Evolutionary conservation across 1,140 invertebrate species (phyloP).

Genomic region (Triops cancriformis): DNA sequence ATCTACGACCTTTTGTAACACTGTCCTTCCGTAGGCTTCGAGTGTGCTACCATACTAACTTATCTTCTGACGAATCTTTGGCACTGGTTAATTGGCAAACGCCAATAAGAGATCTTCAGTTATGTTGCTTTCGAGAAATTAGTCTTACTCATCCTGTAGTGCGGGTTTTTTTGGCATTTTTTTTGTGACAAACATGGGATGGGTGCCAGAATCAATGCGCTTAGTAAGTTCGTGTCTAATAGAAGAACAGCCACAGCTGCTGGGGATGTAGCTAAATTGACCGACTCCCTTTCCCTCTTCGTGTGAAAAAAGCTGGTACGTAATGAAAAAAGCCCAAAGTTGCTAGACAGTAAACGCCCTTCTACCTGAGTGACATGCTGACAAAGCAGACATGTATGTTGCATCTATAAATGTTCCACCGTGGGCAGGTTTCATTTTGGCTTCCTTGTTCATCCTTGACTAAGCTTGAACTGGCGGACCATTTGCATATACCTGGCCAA

Average conservation of each 20-base stretch:
- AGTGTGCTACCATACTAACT: no score
- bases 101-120: no score
- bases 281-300: neutral
- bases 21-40: no score
- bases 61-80: no score
- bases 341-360: slow-evolving; percentile 9
- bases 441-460: neutral
- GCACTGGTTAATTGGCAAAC: no score
- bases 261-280: neutral
- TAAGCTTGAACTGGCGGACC: neutral
- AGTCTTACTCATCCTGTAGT: no score
- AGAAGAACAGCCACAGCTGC: neutral
- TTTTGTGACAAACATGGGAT: neutral
- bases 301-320: neutral
- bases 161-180: neutral
- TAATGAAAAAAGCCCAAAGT: neutral
- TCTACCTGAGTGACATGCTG: slow-evolving; percentile 9
- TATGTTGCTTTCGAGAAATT: no score
- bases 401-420: neutral
- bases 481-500: neutral
- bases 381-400: neutral
- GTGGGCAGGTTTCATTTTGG: slow-evolving; percentile 9
- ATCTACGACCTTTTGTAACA: no score
- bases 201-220: neutral
- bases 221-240: neutral